Percentiles rank a stretch among this genome's conserved stretches.
Evolutionary conservation across 1,140 invertebrate species (phyloP).

Genomic region (Glomeris maerens): DNA sequence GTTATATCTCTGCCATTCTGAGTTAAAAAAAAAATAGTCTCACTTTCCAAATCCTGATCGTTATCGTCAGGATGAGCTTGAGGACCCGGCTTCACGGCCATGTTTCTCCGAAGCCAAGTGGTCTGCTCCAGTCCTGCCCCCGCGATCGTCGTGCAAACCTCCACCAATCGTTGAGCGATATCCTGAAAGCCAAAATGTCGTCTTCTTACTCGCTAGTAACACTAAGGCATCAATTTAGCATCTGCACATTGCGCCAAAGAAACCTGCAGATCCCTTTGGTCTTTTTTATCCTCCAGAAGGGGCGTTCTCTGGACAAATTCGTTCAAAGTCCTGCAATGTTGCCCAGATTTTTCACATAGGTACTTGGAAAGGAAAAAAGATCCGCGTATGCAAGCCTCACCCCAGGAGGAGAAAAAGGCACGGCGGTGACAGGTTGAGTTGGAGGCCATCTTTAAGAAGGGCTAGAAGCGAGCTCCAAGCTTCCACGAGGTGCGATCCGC

Average conservation of each 20-base stretch:
- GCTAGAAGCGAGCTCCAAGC: constrained; percentile 62
- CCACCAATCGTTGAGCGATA: constrained; percentile 47
- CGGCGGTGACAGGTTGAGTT: constrained; percentile 46
- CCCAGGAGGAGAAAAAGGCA: constrained; percentile 60
- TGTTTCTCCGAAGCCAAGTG: constrained; percentile 74
- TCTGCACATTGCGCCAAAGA: neutral
- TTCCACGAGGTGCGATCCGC: constrained; percentile 52
- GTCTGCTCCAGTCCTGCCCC: constrained; percentile 79
- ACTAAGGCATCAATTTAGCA: too few species aligned
- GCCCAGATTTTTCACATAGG: neutral
- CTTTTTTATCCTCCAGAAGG: constrained; percentile 61
- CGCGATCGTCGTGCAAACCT: constrained; percentile 69
- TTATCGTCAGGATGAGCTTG: constrained; percentile 20
- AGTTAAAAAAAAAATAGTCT: neutral
- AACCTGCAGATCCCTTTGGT: constrained; percentile 63
- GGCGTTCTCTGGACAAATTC: constrained; percentile 74
- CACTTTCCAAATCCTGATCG: constrained; percentile 14
- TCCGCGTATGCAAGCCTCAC: constrained; percentile 22
- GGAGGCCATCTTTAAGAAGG: constrained; percentile 58
- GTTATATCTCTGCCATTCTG: too few species aligned
- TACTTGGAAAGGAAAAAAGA: constrained; percentile 3
- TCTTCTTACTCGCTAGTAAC: too few species aligned
- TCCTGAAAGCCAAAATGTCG: too few species aligned
- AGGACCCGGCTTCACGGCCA: constrained; percentile 67
- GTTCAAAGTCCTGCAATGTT: constrained; percentile 47